Evolutionary conservation across 2,113 vertebrate genomes (phyloP), one percentile per base, ranked within the genome.

Genomic region (Blennius ocellaris): DNA sequence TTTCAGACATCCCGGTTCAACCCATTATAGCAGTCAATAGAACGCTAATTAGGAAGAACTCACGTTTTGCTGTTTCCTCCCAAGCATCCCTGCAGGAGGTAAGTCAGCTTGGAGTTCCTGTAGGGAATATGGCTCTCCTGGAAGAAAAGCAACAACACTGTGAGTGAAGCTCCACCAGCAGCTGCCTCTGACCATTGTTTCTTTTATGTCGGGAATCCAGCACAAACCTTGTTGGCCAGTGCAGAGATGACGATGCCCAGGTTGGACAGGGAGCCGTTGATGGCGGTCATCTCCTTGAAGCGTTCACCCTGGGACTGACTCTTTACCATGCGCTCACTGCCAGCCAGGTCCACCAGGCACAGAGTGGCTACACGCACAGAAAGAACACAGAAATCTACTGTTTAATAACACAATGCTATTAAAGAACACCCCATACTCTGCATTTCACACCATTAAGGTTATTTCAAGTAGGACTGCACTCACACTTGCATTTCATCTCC

Each of bases 41-140:
- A 1, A 0, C n/a, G 2, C 21, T 30, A 7, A 48, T 10, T 9
- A 16, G 0, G 0, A 37, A 10, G 4, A 36, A 80, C 92, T 90
- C 80, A 94, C 93, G 97, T 97, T 93, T 99, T 99, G 93, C 97
- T 96, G 92, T 99, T 98, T 0, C 98, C 96, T 0, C 96, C 97
- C 38, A 99, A 91, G 0, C 97, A 97, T 77, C 95, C 94, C 85
- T 99, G 97, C 43, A 99, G 95, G 10, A 99, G 94, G 89, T 99
- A 99, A 0, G 98, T 99, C 11, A 99, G 96, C 82, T 98, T 99
- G 30, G 97, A 99, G 92, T 99, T 99, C 68, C 97, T 95, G 87
- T 97, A 99, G 0, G 97, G 97, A 79, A 99, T 81, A 0, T 95
- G 94, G 78, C 89, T 96, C 86, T 98, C 97, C 52, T 97, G 92